phyloP scores from a whole-genome alignment of 1,140 invertebrate genomes.

The Triops cancriformis region DNA sequence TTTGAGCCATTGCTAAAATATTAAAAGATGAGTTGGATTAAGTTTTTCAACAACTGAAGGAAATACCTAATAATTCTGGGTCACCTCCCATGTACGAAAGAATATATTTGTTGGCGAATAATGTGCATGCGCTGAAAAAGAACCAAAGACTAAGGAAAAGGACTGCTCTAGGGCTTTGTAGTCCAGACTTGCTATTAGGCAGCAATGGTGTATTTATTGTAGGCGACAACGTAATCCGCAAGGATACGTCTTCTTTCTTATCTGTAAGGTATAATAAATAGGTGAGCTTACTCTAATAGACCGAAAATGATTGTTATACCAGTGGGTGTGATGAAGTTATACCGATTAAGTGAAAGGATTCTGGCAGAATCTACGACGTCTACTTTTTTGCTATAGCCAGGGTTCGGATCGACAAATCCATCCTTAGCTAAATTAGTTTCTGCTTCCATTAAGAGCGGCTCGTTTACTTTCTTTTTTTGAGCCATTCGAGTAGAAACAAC shows the following conservation, averaged over 20 bases:
- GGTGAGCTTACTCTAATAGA: neutral
- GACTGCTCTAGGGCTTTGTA: conserved; percentile 55
- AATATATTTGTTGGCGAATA: conserved; percentile 79
- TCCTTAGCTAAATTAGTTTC: neutral
- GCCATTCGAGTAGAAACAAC: neutral
- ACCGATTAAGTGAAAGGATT: neutral
- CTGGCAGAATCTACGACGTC: neutral
- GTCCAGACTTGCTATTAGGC: conserved; percentile 37
- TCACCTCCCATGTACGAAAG: conserved; percentile 66
- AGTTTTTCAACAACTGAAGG: neutral
- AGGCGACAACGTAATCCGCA: neutral
- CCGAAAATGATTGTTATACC: neutral
- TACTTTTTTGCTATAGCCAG: neutral
- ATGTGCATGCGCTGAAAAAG: conserved; percentile 64
- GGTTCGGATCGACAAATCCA: neutral
- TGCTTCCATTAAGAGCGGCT: neutral
- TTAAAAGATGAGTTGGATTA: neutral
- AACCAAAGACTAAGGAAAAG: conserved; percentile 66
- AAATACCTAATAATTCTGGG: conserved; percentile 57
- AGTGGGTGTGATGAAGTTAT: neutral
- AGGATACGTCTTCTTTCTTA: neutral
- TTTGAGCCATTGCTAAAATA: conserved; percentile 56
- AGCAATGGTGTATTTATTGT: conserved; percentile 23
- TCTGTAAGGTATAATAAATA: neutral
- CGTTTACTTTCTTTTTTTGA: neutral